Evolutionary conservation across 2,888 invertebrate genomes (phyloP), one percentile per base, ranked within the genome.

Genomic region (Myathropa florea): DNA sequence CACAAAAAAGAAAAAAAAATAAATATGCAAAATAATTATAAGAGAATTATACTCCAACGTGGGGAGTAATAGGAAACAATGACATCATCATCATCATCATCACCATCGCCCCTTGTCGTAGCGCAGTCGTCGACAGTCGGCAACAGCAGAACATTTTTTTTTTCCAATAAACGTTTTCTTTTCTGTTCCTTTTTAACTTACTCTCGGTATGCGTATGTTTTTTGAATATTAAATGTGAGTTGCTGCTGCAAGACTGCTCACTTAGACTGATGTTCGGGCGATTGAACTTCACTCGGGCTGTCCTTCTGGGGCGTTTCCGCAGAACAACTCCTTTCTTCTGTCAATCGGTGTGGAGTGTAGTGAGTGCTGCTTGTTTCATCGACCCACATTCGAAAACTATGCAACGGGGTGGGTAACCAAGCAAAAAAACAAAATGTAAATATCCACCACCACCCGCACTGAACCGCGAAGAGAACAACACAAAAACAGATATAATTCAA

Each of bases 81-180:
- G 85, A 85, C 85, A 85, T 85, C 85, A 84, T 71, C 80, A 28
- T 39, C 61, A 70, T 64, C 79, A 63, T 79, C 70, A 60, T 65
- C 70, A 33, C 23, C 33, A 23, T 33, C 23, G n/a, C 28, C 57
- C 33, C 23, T 33, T n/a, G 23, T 28, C 28, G 63, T 63, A 30
- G 67, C 30, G 12, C 60, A 67, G 72, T 39, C 63, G 67, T 46
- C 9, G 60, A n/a, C 30, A 39, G 68, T 6, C 10, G 71, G 23
- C 80, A 59, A 63, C 60, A 46, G 10, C n/a, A 14, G 68, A 78
- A 63, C 23, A 65, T 59, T 75, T 73, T 73, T 73, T 71, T 60
- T 60, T 18, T 46, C 7, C 6, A 61, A 24, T 60, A 24, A 55
- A 3, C 18, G 12, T 53, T 39, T 21, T 64, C 39, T 73, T 23